phyloP scores from a whole-genome alignment of 2,888 invertebrate species.

The Morpho deidamia region DNA sequence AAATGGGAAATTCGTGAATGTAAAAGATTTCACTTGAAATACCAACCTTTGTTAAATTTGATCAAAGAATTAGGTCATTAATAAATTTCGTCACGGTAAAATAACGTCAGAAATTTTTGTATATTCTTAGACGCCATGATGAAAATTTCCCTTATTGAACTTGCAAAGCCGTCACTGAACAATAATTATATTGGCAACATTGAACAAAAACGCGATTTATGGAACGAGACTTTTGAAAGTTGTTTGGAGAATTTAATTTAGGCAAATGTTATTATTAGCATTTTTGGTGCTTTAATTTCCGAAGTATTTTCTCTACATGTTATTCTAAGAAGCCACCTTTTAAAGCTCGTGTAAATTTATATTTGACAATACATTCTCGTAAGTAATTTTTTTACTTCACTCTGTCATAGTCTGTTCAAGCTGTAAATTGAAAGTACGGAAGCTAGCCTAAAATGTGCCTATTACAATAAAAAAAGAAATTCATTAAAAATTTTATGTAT shows the following conservation, averaged over 20 bases:
- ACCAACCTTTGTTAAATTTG: not conserved
- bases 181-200: not conserved
- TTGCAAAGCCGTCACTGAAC: not conserved
- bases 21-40: not conserved
- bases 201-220: not conserved
- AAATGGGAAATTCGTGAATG: not conserved
- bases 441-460: too few relatives aligned
- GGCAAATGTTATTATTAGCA: not conserved
- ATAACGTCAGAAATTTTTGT: not conserved
- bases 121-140: not conserved
- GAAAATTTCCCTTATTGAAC: constrained; percentile 2
- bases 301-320: not conserved
- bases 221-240: constrained; percentile 19
- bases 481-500: too few relatives aligned
- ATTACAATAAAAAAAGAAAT: too few relatives aligned
- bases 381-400: too few relatives aligned
- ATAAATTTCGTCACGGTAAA: not conserved
- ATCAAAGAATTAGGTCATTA: not conserved
- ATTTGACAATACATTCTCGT: too few relatives aligned
- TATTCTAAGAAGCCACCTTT: too few relatives aligned
- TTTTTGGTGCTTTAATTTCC: not conserved
- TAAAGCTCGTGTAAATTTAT: too few relatives aligned
- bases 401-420: too few relatives aligned
- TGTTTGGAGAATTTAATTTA: not conserved
- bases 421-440: too few relatives aligned